Evolutionary conservation across 1,140 invertebrate genomes (phyloP).

Genomic region (Zaprionus ornatus): DNA sequence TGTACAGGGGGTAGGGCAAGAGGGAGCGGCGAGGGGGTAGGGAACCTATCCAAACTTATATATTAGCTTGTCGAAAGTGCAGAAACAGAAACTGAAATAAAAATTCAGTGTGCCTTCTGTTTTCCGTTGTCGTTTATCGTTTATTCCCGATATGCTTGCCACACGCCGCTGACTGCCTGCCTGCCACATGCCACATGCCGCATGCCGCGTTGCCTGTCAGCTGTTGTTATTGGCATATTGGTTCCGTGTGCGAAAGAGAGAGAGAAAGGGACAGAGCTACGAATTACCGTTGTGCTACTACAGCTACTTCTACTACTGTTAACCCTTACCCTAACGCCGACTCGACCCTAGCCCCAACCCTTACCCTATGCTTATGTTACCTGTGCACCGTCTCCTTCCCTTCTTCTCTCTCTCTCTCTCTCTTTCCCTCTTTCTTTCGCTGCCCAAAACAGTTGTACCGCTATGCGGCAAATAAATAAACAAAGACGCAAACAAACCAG

Average conservation of each 20-base stretch:
- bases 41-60: slow-evolving; percentile 21
- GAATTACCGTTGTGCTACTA: slow-evolving; percentile 56
- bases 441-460: slow-evolving; percentile 67
- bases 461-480: slow-evolving; percentile 52
- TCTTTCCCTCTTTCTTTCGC: slow-evolving; percentile 2
- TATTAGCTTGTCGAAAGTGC: slow-evolving; percentile 14
- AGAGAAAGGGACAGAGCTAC: background rate
- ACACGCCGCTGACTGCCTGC: background rate
- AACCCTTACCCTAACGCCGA: slow-evolving; percentile 34
- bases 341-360: background rate
- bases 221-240: slow-evolving; percentile 46
- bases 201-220: slow-evolving; percentile 28
- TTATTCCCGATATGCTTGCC: slow-evolving; percentile 9
- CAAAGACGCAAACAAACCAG: slow-evolving; percentile 40
- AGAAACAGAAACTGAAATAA: slow-evolving; percentile 16
- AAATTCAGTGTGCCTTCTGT: slow-evolving; percentile 10
- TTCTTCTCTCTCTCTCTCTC: slow-evolving; percentile 3
- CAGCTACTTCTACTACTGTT: slow-evolving; percentile 21
- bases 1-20: background rate
- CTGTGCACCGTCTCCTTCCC: background rate
- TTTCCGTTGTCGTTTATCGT: slow-evolving; percentile 1
- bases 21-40: background rate
- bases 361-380: background rate
- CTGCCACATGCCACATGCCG: slow-evolving; percentile 4
- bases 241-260: slow-evolving; percentile 3